phyloP scores from a whole-genome alignment of 2,797 vertebrate genomes.

The Falco concolor region DNA sequence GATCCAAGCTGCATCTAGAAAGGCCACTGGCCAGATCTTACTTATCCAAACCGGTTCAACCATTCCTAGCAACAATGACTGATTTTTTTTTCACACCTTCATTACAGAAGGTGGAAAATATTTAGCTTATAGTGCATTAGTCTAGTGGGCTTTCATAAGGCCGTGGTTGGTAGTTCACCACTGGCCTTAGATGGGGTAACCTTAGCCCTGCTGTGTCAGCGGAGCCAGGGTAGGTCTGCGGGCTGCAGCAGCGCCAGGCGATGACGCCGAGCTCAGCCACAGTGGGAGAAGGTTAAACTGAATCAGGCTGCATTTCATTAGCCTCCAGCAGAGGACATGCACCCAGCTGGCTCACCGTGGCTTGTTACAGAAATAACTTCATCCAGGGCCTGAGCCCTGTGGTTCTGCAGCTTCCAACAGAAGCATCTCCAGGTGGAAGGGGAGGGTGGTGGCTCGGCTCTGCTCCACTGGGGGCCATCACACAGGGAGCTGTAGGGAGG shows the following conservation, averaged over 20 bases:
- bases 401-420: not conserved
- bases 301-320: not conserved
- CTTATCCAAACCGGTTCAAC: not conserved
- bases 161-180: not conserved
- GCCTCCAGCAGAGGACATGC: not conserved
- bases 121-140: not conserved
- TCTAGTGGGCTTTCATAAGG: not conserved
- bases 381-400: not conserved
- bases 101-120: not conserved
- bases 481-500: not conserved
- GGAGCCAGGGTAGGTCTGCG: not conserved
- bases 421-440: not conserved
- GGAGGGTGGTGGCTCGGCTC: not conserved
- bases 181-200: not conserved
- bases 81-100: not conserved
- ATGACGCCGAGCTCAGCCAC: not conserved
- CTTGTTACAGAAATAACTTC: not conserved
- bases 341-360: not conserved
- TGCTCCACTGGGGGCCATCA: rapidly evolving
- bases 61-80: not conserved
- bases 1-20: not conserved
- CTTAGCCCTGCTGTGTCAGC: not conserved
- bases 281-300: not conserved
- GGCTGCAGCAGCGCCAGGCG: not conserved
- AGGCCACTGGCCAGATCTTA: not conserved